These are phyloP conservation scores for Lithophane socia DNA, from an alignment of 2,888 invertebrate genomes.

Conservation along the genomic window DNA sequence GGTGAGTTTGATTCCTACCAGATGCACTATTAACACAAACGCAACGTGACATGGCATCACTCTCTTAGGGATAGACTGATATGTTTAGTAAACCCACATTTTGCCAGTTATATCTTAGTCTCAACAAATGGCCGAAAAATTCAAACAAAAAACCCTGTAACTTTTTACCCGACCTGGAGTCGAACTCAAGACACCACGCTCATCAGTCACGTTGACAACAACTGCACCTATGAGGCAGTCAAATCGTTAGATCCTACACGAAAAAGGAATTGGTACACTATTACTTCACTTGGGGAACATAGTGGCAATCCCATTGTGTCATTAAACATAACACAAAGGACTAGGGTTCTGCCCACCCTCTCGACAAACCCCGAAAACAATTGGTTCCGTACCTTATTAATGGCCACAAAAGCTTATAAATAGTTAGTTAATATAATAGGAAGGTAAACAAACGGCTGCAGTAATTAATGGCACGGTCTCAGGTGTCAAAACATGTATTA, in stretches of 20 bases:
- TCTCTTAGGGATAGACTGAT: too few species aligned
- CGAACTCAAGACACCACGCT: background rate
- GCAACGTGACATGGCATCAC: background rate
- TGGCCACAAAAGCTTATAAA: slow-evolving; percentile 42
- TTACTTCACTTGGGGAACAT: background rate
- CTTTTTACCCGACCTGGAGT: background rate
- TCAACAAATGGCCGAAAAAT: too few species aligned
- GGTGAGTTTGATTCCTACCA: background rate
- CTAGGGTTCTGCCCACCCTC: background rate
- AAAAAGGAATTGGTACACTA: background rate
- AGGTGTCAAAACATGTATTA: slow-evolving; percentile 51
- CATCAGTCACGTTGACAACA: too few species aligned
- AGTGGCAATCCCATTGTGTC: background rate
- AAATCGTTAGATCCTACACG: background rate
- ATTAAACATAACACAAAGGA: slow-evolving; percentile 27
- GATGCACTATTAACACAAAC: background rate
- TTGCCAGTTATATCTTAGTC: background rate
- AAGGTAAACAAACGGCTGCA: slow-evolving; percentile 28
- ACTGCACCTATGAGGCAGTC: background rate
- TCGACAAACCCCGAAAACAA: slow-evolving; percentile 18
- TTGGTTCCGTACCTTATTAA: slow-evolving; percentile 28
- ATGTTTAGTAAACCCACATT: background rate
- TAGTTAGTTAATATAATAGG: slow-evolving; percentile 26
- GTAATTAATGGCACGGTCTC: slow-evolving; percentile 45
- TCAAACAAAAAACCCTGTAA: background rate